Conservation (phyloP, 2,113 vertebrate species). For the Pomatostomus ruficeps region DNA sequence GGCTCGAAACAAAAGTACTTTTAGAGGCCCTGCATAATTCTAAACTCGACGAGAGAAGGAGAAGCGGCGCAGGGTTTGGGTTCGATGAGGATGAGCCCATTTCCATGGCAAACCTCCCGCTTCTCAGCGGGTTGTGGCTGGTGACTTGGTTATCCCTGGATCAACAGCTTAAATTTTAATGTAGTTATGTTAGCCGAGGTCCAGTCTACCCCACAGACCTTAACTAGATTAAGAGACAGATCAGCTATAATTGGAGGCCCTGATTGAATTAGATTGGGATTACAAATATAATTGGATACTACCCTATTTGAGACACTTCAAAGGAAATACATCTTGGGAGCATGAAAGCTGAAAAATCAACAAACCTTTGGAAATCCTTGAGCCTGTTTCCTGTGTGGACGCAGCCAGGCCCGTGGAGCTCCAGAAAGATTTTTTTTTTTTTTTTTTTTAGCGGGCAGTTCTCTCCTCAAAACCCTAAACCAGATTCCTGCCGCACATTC, state of each 20-base stretch:
- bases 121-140: neutral
- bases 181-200: neutral
- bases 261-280: constrained; percentile 60
- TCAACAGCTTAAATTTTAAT: constrained; percentile 21
- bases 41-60: neutral
- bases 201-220: neutral
- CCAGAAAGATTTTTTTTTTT: neutral
- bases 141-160: constrained; percentile 6
- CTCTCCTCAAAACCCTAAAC: neutral
- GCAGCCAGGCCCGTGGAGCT: neutral
- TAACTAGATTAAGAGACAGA: constrained; percentile 52
- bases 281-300: constrained; percentile 59
- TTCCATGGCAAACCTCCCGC: neutral
- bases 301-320: constrained; percentile 33
- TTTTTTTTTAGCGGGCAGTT: neutral
- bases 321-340: constrained; percentile 38
- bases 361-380: constrained; percentile 9
- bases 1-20: neutral
- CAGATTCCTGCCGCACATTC: neutral
- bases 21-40: neutral
- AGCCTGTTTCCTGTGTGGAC: neutral
- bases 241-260: constrained; percentile 36
- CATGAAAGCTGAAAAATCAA: constrained; percentile 47
- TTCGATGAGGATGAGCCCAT: neutral
- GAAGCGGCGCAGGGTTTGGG: neutral